Base-by-base conservation (phyloP, 2,888 invertebrate species). In the Imbricaverruca yamaguchii region DNA sequence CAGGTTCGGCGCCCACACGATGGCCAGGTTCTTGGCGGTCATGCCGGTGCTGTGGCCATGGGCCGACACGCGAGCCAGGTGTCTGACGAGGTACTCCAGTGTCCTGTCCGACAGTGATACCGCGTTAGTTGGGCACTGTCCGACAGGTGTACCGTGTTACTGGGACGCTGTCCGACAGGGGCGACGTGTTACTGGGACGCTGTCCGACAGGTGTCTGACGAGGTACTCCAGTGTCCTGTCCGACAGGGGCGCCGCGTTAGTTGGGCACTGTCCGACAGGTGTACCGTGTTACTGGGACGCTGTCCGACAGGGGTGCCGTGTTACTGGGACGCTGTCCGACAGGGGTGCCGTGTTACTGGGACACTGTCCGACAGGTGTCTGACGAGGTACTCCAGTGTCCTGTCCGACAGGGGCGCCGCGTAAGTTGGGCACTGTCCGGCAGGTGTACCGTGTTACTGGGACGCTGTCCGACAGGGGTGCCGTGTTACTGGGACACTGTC, bases 11-110 rank as follows among this genome's bases (percentile, higher is more conserved):
- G 98, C 98, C 90, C 90, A 90, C 80, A 99, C 98, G 84, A 99
- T 98, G 84, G 98, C 98, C 87, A 99, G 92, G 89, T 98, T 99
- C 84, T 97, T 92, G 56, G 97, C 94, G 81, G 97, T 98, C 98
- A 99, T 99, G 81, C 97, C 97, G 0, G 98, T 99, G 83, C 92
- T 91, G 67, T 90, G 89, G 65, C 95, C 94, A 85, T 94, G 92
- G 81, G 93, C 92, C 0, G 97, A 95, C 83, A 99, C 95, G 84
- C 93, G 91, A 0, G 95, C 93, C 82, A 99, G 89, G 89, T 99
- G 98, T 18, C 93, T 91, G 91, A 97, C 94, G 85, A 99, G 90
- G 89, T 95, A 97, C 85, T 96, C 93, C 53, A 98, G 89, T 0
- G 98, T 98, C 86, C 98, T 96, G 88, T n/a, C 39, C 25, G 23